phyloP scores from a whole-genome alignment of 2,888 invertebrate species.

The Drosophila pegasa region DNA sequence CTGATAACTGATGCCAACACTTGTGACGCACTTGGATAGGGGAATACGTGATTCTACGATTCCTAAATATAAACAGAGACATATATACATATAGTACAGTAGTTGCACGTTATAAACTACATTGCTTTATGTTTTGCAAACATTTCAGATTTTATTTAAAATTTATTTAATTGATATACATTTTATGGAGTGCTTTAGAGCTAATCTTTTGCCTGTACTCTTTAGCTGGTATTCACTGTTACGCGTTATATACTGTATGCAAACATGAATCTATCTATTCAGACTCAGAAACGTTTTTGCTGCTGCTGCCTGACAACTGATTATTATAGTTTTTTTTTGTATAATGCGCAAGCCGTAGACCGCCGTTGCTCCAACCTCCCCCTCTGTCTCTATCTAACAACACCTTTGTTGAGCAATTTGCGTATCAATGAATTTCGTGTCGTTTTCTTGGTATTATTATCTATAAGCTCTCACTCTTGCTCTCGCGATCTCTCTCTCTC shows the following conservation, averaged over 20 bases:
- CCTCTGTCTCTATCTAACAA: background rate
- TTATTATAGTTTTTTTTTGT: constrained; percentile 23
- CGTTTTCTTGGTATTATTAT: constrained; percentile 22
- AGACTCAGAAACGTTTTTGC: constrained; percentile 11
- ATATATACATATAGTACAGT: constrained; percentile 10
- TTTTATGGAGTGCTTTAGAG: background rate
- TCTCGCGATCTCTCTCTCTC: constrained; percentile 1
- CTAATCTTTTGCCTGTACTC: background rate
- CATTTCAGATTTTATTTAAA: background rate
- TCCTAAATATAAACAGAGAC: constrained; percentile 32
- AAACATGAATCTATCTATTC: background rate
- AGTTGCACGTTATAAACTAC: background rate
- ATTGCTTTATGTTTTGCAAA: no score
- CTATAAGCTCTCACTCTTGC: background rate
- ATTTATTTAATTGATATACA: background rate
- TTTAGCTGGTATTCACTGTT: constrained; percentile 1
- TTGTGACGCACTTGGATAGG: constrained; percentile 58
- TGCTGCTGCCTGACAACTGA: constrained; percentile 48
- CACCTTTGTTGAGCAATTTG: constrained; percentile 42
- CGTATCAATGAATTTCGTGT: constrained; percentile 54
- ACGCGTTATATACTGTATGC: constrained; percentile 3
- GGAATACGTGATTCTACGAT: constrained; percentile 18
- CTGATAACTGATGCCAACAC: constrained; percentile 40
- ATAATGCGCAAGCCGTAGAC: constrained; percentile 3
- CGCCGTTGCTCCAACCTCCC: background rate